These are phyloP conservation scores for Hyphantria cunea DNA, from an alignment of 1,140 invertebrate species.

Conservation along the genomic window DNA sequence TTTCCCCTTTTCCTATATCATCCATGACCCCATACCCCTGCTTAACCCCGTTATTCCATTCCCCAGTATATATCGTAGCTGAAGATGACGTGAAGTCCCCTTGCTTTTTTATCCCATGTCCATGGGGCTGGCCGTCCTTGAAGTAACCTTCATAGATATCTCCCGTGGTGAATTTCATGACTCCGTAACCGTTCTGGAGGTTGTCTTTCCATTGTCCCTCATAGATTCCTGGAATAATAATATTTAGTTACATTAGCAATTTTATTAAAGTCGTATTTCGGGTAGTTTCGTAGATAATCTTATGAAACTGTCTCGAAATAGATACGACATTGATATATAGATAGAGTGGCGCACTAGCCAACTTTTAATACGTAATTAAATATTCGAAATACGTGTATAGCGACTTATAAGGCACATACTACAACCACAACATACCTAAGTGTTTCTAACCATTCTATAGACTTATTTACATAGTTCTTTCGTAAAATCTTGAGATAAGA, in stretches of 20 bases:
- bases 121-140: conserved; percentile 91
- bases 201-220: conserved; percentile 94
- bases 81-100: conserved; percentile 89
- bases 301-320: too few relatives aligned
- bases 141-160: conserved; percentile 93
- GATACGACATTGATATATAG: too few relatives aligned
- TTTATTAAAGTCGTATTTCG: too few relatives aligned
- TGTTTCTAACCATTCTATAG: too few relatives aligned
- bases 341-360: too few relatives aligned
- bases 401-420: too few relatives aligned
- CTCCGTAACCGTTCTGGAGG: conserved; percentile 90
- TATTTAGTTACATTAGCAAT: neutral
- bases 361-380: too few relatives aligned
- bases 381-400: too few relatives aligned
- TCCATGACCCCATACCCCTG: conserved; percentile 94
- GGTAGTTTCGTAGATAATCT: too few relatives aligned
- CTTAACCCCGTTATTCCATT: conserved; percentile 89
- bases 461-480: too few relatives aligned
- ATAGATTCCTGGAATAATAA: conserved; percentile 82
- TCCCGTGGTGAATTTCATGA: conserved; percentile 85
- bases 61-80: conserved; percentile 92
- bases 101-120: conserved; percentile 91
- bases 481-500: too few relatives aligned
- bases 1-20: conserved; percentile 92
- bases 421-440: too few relatives aligned